Evolutionary conservation across 2,797 vertebrate genomes (phyloP), one percentile per base, ranked within the genome.

Genomic region (Percopsis omiscomaycus): DNA sequence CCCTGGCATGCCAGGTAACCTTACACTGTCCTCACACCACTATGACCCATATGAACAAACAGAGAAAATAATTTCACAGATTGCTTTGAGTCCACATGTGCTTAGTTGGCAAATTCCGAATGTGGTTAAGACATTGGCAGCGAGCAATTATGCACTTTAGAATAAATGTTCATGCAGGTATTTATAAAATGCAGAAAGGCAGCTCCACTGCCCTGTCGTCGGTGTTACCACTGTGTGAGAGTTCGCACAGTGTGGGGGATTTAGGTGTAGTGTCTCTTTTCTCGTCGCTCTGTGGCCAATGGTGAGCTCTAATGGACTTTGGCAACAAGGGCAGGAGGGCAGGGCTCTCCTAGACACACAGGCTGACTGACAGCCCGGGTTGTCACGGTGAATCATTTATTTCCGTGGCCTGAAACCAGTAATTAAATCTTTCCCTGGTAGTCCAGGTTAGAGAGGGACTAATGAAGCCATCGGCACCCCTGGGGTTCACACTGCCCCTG

Each of bases 351-450:
- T 68, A 67, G 65, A 15, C 50, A 65, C 57, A 16, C 16, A 46
- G 67, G 59, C 55, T 37, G n/a, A 66, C 32, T 32, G 62, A 64
- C 64, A 64, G 59, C 57, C 52, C 10, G 45, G 22, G 47, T 68
- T 54, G 69, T 66, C 68, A 54, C 13, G 47, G 55, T 27, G 45
- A 74, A 15, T 22, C 37, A 61, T 66, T 47, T 59, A 44, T 56
- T 22, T 15, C 60, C 45, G 22, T 44, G 52, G 44, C 59, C 37
- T 30, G 29, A 5, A 37, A 16, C 29, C 55, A 65, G 55, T 72
- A 59, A 68, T 77, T 68, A 66, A 79, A 63, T 56, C 54, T 59
- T 54, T 48, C 63, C 63, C n/a, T 58, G 30, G 45, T 59, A 60
- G 55, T 64, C n/a, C 32, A 30, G 47, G 44, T 55, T 46, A 32